Percentiles rank a stretch among this genome's conserved stretches.
Evolutionary conservation across 2,888 invertebrate genomes (phyloP).

Genomic region (Cylloceria caligata): DNA sequence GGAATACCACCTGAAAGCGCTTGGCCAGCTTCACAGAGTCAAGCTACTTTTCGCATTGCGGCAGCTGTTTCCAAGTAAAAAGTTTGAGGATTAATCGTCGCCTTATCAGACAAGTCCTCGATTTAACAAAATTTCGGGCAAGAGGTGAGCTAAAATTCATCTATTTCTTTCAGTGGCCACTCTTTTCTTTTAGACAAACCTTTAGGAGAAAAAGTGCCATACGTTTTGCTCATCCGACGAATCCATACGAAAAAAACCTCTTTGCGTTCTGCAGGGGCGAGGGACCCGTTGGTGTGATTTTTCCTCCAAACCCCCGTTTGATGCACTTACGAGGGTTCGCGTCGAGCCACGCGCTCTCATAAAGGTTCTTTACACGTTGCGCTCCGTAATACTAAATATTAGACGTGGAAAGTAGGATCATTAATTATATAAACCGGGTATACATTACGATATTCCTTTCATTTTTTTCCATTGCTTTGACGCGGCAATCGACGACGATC

Average conservation of each 20-base stretch:
- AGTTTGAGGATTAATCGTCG: conserved; percentile 45
- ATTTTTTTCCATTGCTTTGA: too few relatives aligned
- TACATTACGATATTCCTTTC: too few relatives aligned
- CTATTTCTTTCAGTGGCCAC: conserved; percentile 9
- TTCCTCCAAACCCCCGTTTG: conserved; percentile 61
- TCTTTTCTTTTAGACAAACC: conserved; percentile 1
- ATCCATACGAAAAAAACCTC: conserved; percentile 41
- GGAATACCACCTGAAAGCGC: too few relatives aligned
- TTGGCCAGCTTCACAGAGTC: too few relatives aligned
- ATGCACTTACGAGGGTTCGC: conserved; percentile 61
- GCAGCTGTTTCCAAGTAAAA: too few relatives aligned
- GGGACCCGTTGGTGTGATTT: too few relatives aligned
- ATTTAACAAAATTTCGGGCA: neutral
- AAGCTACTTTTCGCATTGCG: too few relatives aligned
- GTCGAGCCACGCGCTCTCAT: neutral
- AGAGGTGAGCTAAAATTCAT: neutral
- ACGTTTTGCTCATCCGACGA: conserved; percentile 7
- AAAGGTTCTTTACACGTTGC: too few relatives aligned
- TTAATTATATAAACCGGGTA: too few relatives aligned
- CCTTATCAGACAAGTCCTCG: conserved; percentile 21
- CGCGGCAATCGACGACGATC: too few relatives aligned
- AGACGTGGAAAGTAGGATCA: too few relatives aligned
- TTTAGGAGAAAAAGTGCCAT: neutral
- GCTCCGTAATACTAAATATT: too few relatives aligned
- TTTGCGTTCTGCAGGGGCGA: conserved; percentile 49